Conservation (phyloP, 2,797 vertebrate genomes). For the Hapalemur alaotrensis region DNA sequence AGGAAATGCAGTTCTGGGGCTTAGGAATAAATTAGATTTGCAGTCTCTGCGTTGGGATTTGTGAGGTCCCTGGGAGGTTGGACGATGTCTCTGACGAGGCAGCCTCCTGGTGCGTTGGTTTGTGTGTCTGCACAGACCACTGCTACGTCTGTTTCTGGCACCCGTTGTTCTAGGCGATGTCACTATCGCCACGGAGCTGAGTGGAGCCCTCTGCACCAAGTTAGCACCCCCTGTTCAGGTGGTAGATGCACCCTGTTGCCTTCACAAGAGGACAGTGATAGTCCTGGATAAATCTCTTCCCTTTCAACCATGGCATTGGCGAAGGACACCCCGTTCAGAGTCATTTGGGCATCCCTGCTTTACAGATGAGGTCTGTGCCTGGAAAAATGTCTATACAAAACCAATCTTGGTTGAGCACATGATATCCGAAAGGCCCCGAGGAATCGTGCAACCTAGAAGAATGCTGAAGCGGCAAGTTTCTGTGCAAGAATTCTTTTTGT, state of each 20-base stretch:
- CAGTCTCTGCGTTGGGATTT: not conserved
- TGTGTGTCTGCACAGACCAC: rapidly evolving
- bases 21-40: not conserved
- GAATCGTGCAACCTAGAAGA: not conserved
- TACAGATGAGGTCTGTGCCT: not conserved
- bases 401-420: not conserved
- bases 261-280: rapidly evolving
- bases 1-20: not conserved
- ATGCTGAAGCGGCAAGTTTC: constrained; percentile 50
- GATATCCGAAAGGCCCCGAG: not conserved
- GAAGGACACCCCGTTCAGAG: not conserved
- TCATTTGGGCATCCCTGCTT: not conserved
- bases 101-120: not conserved
- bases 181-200: not conserved
- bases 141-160: not conserved
- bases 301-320: not conserved
- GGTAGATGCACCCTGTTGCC: rapidly evolving
- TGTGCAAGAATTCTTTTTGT: not conserved
- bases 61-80: not conserved
- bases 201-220: not conserved
- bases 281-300: not conserved
- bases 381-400: not conserved
- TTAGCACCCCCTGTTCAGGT: not conserved
- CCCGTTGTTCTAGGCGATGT: rapidly evolving
- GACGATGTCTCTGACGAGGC: not conserved